Evolutionary conservation across 2,797 vertebrate genomes (phyloP).

Genomic region (Ficedula albicollis): DNA sequence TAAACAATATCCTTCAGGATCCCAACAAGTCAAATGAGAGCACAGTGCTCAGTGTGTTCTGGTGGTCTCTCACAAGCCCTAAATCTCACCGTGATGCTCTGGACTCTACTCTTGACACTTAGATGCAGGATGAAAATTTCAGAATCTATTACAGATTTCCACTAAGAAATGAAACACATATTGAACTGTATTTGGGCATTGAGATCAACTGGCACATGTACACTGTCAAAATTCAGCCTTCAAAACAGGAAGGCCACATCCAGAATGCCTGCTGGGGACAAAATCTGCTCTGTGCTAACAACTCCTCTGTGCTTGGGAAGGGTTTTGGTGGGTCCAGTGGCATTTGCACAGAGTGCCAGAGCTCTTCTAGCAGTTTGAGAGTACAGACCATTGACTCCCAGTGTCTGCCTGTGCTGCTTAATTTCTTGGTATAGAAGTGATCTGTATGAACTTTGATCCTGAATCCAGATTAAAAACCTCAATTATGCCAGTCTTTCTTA

Average conservation of each 20-base stretch:
- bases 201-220: neutral
- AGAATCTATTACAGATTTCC: neutral
- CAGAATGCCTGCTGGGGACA: neutral
- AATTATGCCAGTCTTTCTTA: neutral
- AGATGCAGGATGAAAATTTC: neutral
- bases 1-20: neutral
- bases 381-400: neutral
- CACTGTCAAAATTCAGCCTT: neutral
- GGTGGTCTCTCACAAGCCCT: neutral
- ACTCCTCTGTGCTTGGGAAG: neutral
- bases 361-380: neutral
- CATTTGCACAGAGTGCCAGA: neutral
- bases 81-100: neutral
- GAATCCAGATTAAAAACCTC: neutral
- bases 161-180: neutral
- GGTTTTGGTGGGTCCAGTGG: neutral
- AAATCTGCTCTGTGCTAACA: neutral
- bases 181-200: neutral
- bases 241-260: neutral
- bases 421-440: neutral
- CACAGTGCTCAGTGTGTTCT: neutral
- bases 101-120: neutral
- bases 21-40: neutral
- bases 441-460: neutral
- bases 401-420: neutral